Base-by-base conservation (phyloP, 2,888 invertebrate genomes). In the Dolichopus griseipennis region DNA sequence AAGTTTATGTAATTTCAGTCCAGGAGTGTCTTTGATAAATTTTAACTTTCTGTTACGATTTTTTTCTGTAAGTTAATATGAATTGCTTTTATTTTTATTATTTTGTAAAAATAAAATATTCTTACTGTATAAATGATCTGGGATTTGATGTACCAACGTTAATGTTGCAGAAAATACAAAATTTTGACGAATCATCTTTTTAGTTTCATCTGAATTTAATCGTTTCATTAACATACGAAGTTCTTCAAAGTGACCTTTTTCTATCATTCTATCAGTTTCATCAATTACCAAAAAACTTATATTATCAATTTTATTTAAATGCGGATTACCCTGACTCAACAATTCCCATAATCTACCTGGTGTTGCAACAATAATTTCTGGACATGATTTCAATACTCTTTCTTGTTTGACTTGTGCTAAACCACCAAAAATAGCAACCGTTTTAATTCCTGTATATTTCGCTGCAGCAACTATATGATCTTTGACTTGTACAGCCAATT, bases 201-300 rank as follows among this genome's bases (percentile, higher is more conserved):
- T 85, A 0, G 75, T 76, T 61, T 87, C 86, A 74, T 90, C 88
- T 18, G 83, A 81, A 79, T 97, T 96, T 8, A 98, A 83, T 0
- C 88, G 83, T 72, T 91, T 91, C 6, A 99, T 78, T 61, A 99
- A 81, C 18, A 89, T 86, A 27, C 90, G 87, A 2, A 99, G 79
- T 81, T 99, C 98, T 72, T 92, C 90, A 79, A 98, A 99, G 79
- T 99, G 98, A 0, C 95, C 95, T 73, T 89, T 90, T 78, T 99
- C 98, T 20, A 98, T 83, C 98, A 99, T 98, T 70, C 99, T 86
- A 81, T 99, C 99, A 0, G 98, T 97, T 84, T 99, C 99, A 80
- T 99, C 99, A 73, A 98, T 93, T 0, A 95, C 97, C 71, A 99
- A 83, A 80, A 89, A 94, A 77, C 94, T 95, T 65, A 93, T 86